These are phyloP conservation scores for Macrosiphum euphorbiae DNA, from an alignment of 2,888 invertebrate genomes.

Conservation along the genomic window DNA sequence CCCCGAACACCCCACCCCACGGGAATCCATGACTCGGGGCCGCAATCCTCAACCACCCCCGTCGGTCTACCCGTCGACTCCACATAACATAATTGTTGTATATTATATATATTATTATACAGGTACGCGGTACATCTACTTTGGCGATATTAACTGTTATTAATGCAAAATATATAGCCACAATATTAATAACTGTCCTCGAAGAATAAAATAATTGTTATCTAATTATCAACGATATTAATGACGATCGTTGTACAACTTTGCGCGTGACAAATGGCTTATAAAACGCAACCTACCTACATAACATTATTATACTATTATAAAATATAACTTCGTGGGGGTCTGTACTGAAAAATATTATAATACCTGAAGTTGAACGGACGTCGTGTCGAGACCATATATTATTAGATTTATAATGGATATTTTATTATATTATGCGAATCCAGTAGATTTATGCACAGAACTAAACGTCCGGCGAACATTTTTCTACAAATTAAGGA, in stretches of 20 bases:
- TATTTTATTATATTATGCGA: no score
- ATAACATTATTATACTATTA: no score
- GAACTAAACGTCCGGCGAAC: no score
- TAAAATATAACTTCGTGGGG: no score
- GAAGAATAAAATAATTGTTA: constrained; percentile 2
- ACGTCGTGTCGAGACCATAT: no score
- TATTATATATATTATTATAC: neutral
- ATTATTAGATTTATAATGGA: no score
- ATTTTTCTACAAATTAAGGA: no score
- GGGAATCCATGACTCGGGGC: neutral
- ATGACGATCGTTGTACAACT: neutral
- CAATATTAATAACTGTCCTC: constrained; percentile 3
- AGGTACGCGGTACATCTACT: neutral
- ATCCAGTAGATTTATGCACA: no score
- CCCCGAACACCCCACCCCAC: neutral
- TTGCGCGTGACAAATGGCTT: neutral
- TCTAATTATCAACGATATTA: constrained; percentile 28
- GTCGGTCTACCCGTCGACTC: neutral
- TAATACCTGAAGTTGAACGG: no score
- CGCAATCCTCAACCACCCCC: constrained; percentile 13
- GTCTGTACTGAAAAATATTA: no score
- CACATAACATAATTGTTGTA: constrained; percentile 9
- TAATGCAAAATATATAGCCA: neutral
- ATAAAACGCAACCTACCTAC: neutral
- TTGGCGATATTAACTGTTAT: constrained; percentile 31